Percentiles rank a stretch among this genome's conserved stretches.
These are phyloP conservation scores for Hemiscyllium ocellatum DNA, from an alignment of 2,113 vertebrate species.

Conservation along the genomic window DNA sequence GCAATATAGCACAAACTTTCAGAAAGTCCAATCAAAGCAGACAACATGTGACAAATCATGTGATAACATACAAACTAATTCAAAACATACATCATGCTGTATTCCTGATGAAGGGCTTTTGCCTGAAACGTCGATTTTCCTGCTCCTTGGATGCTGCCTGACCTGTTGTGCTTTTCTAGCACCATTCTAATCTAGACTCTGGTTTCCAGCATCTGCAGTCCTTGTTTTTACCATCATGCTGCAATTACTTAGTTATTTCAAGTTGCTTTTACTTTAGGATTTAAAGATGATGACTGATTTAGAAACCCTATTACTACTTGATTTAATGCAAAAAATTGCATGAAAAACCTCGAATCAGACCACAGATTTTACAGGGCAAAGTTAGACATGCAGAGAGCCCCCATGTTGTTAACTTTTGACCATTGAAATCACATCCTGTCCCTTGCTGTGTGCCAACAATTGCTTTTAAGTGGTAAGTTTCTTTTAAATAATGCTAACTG, in stretches of 20 bases:
- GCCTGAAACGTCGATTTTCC: too few species aligned
- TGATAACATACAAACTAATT: background rate
- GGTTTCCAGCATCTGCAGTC: too few species aligned
- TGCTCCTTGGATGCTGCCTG: too few species aligned
- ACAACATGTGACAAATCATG: background rate
- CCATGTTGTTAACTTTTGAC: background rate
- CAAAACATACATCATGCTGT: background rate
- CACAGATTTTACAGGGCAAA: background rate
- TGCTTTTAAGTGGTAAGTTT: background rate
- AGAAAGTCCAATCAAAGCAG: background rate
- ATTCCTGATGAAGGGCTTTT: too few species aligned
- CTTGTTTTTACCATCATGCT: background rate
- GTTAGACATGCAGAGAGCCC: background rate
- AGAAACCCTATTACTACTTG: background rate
- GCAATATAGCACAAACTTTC: background rate
- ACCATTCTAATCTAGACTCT: too few species aligned
- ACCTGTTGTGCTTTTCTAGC: too few species aligned
- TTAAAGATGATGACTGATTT: background rate
- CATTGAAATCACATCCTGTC: background rate
- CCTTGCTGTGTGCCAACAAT: background rate
- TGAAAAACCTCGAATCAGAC: background rate
- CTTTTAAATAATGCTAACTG: background rate
- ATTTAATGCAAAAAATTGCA: background rate
- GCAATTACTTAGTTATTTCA: background rate
- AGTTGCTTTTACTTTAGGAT: background rate